Conservation (phyloP, 2,113 vertebrate genomes). For the Hoplias malabaricus region DNA sequence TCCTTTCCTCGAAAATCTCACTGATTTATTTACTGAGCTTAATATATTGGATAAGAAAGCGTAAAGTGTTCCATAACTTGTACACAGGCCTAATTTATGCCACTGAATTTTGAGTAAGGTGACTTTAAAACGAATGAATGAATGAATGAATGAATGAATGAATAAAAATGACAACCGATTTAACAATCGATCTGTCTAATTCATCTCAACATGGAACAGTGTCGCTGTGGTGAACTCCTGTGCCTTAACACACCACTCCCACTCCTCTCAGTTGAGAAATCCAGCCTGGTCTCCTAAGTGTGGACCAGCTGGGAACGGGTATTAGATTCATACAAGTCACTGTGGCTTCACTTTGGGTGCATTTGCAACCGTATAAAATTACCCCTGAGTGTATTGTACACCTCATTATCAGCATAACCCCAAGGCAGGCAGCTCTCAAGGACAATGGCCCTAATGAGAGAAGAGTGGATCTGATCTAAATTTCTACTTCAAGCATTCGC, state of each 20-base stretch:
- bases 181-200: not conserved
- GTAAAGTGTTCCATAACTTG: too few relatives aligned
- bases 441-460: slow-evolving; percentile 67
- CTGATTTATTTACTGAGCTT: too few relatives aligned
- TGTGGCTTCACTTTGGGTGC: slow-evolving; percentile 61
- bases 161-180: not conserved
- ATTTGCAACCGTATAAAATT: slow-evolving; percentile 71
- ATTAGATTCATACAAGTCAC: slow-evolving; percentile 61
- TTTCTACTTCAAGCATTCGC: slow-evolving; percentile 57
- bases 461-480: slow-evolving; percentile 53
- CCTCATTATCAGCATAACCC: slow-evolving; percentile 74
- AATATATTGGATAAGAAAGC: too few relatives aligned
- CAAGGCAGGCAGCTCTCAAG: slow-evolving; percentile 69
- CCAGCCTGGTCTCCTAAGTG: not conserved
- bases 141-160: not conserved
- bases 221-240: not conserved
- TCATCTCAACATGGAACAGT: too few relatives aligned
- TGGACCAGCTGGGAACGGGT: slow-evolving; percentile 30
- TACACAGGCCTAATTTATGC: too few relatives aligned
- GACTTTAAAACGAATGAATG: too few relatives aligned
- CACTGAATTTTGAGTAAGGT: too few relatives aligned
- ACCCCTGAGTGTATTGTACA: slow-evolving; percentile 62
- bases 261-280: not conserved
- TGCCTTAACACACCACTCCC: not conserved
- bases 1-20: too few relatives aligned